Evolutionary conservation across 2,113 vertebrate species (phyloP).

Genomic region (Dromas ardeola): DNA sequence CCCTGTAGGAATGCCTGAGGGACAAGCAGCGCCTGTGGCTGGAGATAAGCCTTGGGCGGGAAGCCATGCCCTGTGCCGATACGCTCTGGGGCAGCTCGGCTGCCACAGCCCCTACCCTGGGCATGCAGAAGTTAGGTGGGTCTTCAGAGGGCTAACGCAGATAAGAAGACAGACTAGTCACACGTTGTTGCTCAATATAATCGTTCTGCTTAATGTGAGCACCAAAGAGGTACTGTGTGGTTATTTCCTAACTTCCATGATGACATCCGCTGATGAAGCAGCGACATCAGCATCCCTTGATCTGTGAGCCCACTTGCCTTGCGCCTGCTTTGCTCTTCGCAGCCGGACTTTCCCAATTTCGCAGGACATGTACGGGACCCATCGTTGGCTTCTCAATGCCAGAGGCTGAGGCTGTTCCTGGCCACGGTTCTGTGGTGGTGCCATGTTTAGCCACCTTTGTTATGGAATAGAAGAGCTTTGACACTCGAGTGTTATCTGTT

Average conservation of each 20-base stretch:
- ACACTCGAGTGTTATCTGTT: background rate
- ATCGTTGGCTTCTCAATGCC: fast-evolving
- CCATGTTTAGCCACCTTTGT: fast-evolving
- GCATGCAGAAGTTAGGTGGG: no score
- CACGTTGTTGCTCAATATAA: fast-evolving
- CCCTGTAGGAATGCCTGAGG: background rate
- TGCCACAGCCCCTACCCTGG: fast-evolving
- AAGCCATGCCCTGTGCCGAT: fast-evolving
- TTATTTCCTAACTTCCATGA: fast-evolving
- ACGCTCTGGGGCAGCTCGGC: fast-evolving
- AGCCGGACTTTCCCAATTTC: fast-evolving
- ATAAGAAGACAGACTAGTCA: background rate
- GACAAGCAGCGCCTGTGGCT: background rate
- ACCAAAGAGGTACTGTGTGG: background rate
- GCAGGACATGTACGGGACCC: fast-evolving
- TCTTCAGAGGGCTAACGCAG: background rate
- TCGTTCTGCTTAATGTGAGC: fast-evolving
- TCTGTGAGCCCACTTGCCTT: fast-evolving
- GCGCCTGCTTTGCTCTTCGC: fast-evolving
- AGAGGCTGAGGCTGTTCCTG: background rate
- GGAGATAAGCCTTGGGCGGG: background rate
- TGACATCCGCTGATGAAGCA: background rate
- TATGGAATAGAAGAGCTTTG: fast-evolving
- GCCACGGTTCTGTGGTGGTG: fast-evolving
- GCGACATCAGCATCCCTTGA: fast-evolving